Conservation (phyloP, 2,113 vertebrate species). For the Triplophysa tibetana region DNA sequence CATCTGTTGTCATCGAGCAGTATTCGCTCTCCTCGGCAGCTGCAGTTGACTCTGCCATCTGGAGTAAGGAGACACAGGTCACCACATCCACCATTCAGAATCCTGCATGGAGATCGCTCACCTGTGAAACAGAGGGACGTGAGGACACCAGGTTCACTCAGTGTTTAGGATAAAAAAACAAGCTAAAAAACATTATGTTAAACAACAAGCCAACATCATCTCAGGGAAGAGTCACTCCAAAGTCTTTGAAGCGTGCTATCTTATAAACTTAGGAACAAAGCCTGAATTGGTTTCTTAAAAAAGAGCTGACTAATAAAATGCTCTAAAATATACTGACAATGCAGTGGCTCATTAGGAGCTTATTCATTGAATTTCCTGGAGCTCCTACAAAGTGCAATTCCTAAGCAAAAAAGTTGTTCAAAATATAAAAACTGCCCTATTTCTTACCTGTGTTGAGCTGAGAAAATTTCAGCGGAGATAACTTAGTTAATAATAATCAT, state of each 20-base stretch:
- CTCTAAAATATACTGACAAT: conserved; percentile 11
- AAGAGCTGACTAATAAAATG: conserved; percentile 19
- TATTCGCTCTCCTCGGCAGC: conserved; percentile 89
- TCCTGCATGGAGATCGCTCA: conserved; percentile 89
- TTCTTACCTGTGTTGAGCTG: neutral
- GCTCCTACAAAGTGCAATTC: neutral
- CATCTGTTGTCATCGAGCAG: conserved; percentile 95
- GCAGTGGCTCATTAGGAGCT: neutral
- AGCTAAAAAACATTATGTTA: neutral
- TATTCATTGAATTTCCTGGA: conserved; percentile 1
- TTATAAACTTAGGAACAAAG: neutral
- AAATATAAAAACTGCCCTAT: neutral
- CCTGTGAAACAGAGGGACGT: conserved; percentile 71
- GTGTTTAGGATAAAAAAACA: neutral
- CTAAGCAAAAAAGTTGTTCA: conserved; percentile 2
- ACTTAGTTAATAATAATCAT: too few species aligned
- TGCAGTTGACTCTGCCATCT: conserved; percentile 90
- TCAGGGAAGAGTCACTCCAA: neutral
- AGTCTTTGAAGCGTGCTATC: conserved; percentile 18
- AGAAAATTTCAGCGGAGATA: neutral
- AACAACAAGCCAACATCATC: conserved; percentile 13
- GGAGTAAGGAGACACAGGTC: conserved; percentile 93
- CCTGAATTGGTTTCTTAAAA: neutral
- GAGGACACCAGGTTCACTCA: neutral
- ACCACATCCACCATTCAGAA: conserved; percentile 90